Evolutionary conservation across 2,113 vertebrate species (phyloP).

Genomic region (Gallinago paraguaiae): DNA sequence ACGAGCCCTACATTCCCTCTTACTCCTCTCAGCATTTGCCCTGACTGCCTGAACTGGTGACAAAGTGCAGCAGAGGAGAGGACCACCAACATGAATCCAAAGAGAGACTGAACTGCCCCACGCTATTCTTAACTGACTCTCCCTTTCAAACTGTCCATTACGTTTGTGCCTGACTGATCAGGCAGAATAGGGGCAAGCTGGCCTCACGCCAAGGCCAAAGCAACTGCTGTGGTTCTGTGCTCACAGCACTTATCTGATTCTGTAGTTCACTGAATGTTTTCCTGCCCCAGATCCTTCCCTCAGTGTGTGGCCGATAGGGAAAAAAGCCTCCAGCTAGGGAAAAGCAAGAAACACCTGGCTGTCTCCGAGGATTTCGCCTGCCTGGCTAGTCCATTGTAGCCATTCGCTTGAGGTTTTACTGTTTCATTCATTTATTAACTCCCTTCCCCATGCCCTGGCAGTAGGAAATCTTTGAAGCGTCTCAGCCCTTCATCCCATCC

Average conservation of each 20-base stretch:
- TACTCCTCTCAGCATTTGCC: not conserved
- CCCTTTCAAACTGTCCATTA: conserved; percentile 12
- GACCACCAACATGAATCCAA: not conserved
- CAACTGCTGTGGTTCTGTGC: not conserved
- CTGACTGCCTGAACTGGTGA: not conserved
- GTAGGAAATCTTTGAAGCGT: not conserved
- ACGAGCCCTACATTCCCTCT: not conserved
- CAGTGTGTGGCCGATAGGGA: not conserved
- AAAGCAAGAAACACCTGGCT: not conserved
- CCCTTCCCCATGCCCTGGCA: not conserved
- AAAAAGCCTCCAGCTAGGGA: not conserved
- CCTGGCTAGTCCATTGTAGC: not conserved
- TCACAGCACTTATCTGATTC: not conserved
- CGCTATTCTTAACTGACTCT: not conserved
- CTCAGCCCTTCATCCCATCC: not conserved
- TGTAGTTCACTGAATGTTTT: not conserved
- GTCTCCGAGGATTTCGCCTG: not conserved
- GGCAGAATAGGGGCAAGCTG: conserved; percentile 11
- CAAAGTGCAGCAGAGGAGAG: not conserved
- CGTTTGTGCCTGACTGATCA: not conserved
- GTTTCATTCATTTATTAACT: not conserved
- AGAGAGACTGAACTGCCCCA: not conserved
- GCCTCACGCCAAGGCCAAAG: not conserved
- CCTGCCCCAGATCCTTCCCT: not conserved
- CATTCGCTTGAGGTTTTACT: not conserved